Evolutionary conservation across 2,797 vertebrate species (phyloP), one percentile per base, ranked within the genome.

Genomic region (Notoglanidium macrostoma): DNA sequence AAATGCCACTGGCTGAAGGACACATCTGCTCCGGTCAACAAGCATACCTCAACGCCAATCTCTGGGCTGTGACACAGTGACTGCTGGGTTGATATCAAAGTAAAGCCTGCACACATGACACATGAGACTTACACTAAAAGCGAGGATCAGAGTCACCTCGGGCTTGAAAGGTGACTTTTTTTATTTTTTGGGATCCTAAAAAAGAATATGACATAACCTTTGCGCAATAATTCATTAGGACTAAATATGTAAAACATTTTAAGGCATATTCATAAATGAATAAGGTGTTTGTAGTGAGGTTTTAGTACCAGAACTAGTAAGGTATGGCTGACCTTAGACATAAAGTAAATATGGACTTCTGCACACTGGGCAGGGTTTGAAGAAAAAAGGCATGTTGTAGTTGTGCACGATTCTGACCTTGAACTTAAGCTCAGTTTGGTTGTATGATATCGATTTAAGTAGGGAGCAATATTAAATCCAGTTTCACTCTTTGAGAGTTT

Each of bases 31-130:
- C n/a, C 17, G 29, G 3, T 32, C 76, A 78, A 59, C 54, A 40
- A 40, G 54, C 19, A 40, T 17, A 59, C 77, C 17, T 79, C 29
- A 15, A 57, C 8, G 8, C 76, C 29, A 35, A 57, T 57, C 77
- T 79, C 29, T 7, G 11, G 32, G 21, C 55, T 40, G 55, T 0
- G 51, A 79, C 77, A 40, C 32, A 21, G 77, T 79, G 55, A 59
- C 54, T 10, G n/a, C 74, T 57, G 54, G 76, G 54, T 21, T 21
- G 77, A 59, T 57, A 79, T 79, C 29, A 79, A 79, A 61, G 76
- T 21, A 35, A 78, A 21, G 8, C 29, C 29, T 57, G 29, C 9
- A 55, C 29, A 78, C 17, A 35, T 78, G 54, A 78, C 74, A 54
- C 46, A 55, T 77, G n/a, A 77, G 49, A 77, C 32, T 77, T 49